Evolutionary conservation across 2,797 vertebrate species (phyloP).

Genomic region (Malurus leucopterus): DNA sequence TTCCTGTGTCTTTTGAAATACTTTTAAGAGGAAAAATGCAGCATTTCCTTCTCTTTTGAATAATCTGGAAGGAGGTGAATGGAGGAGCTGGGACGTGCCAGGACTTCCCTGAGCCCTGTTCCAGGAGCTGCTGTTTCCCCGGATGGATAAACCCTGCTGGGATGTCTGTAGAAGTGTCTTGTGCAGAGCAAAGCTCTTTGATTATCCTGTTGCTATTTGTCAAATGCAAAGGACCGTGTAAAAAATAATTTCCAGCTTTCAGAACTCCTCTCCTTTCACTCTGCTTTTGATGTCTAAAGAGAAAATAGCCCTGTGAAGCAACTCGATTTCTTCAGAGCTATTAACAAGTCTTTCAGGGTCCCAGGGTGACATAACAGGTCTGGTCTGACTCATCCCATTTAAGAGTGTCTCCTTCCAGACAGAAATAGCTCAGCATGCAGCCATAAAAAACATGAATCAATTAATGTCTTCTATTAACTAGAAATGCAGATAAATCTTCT

Average conservation of each 20-base stretch:
- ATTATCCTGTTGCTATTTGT: slow-evolving; percentile 25
- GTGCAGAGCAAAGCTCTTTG: slow-evolving; percentile 1
- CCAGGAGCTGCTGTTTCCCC: not conserved
- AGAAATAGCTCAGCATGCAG: slow-evolving; percentile 44
- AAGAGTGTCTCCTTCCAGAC: slow-evolving; percentile 40
- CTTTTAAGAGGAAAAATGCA: not conserved
- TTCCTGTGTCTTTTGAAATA: not conserved
- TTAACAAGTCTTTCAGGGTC: slow-evolving; percentile 46
- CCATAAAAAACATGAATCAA: slow-evolving; percentile 29
- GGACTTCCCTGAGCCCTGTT: not conserved
- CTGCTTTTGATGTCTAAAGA: slow-evolving; percentile 40
- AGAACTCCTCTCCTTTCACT: not conserved
- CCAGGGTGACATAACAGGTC: slow-evolving; percentile 50
- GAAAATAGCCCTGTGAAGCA: slow-evolving; percentile 38
- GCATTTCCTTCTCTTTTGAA: not conserved
- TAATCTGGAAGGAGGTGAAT: not conserved
- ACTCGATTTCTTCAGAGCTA: slow-evolving; percentile 39
- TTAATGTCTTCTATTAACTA: slow-evolving; percentile 53
- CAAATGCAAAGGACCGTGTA: slow-evolving; percentile 17
- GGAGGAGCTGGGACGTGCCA: not conserved
- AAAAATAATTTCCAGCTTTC: not conserved
- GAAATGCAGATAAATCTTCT: slow-evolving; percentile 41
- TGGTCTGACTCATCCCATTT: slow-evolving; percentile 50
- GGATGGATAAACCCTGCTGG: not conserved
- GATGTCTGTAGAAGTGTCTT: not conserved